phyloP scores from a whole-genome alignment of 1,140 invertebrate species.

The Pseudomyrmex cubaensis region DNA sequence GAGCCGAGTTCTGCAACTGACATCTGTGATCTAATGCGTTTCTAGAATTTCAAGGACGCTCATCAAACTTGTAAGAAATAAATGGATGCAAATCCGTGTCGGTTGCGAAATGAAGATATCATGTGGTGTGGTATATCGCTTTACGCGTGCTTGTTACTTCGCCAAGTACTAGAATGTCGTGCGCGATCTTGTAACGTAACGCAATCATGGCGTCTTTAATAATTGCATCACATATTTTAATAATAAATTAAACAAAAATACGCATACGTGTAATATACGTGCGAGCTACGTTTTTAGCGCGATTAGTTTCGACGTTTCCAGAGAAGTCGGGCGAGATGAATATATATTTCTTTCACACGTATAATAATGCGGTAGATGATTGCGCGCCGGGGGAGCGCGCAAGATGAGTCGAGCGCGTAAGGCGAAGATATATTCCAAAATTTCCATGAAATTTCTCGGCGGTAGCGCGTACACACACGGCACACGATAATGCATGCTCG shows the following conservation, averaged over 20 bases:
- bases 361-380: constrained; percentile 46
- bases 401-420: constrained; percentile 13
- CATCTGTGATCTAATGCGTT: constrained; percentile 31
- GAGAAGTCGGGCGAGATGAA: constrained; percentile 28
- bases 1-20: not conserved
- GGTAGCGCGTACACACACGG: constrained; percentile 64
- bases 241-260: not conserved
- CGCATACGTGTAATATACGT: not conserved
- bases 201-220: not conserved
- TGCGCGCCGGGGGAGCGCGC: constrained; percentile 4
- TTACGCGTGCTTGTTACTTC: not conserved
- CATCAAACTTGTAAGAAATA: constrained; percentile 23
- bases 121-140: not conserved
- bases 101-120: constrained; percentile 29
- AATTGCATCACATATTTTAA: no score
- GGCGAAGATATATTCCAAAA: constrained; percentile 63
- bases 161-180: not conserved
- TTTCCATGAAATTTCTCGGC: constrained; percentile 72
- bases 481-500: constrained; percentile 74
- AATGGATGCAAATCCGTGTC: constrained; percentile 28
- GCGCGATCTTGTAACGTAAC: not conserved
- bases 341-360: constrained; percentile 53
- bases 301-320: not conserved
- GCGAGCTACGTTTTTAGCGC: not conserved
- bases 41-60: constrained; percentile 45